Base-by-base conservation (phyloP, 2,797 vertebrate genomes). In the Lagocephalus sceleratus region DNA sequence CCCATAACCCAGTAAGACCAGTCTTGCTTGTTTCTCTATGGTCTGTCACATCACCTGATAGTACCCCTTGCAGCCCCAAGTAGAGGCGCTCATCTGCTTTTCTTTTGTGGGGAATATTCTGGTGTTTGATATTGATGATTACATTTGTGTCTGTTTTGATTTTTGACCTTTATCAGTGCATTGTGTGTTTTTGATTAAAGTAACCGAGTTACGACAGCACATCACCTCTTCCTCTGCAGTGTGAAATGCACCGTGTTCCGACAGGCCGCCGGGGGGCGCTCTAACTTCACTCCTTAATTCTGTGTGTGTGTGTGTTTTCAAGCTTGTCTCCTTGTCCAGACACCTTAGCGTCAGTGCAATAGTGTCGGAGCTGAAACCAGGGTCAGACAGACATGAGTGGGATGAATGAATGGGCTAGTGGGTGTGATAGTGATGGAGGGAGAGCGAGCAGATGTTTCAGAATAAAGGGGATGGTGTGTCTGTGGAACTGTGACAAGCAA, bases 261-360 rank as follows among this genome's bases (percentile, higher is more conserved):
- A 11, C 26, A 60, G 59, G 73, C 79, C 76, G 87, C 83, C 83
- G 73, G 86, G 82, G 85, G 88, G 85, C 71, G 85, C 87, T 89
- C 79, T 84, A 73, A 87, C 78, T 79, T 83, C 87, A 88, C 65
- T 71, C 57, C 71, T 2, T 39, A 39, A 17, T 48, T 64, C 48
- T 25, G 23, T 57, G 40, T 46, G 25, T 53, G 51, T 63, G 46
- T 47, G 50, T 51, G 43, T 54, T 57, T 68, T 80, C 57, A 51
- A 72, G 74, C 72, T 72, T 70, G 76, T 84, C 75, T 88, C 75
- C 83, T 85, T 85, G 84, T 86, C 87, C 85, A 86, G 85, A 87
- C 85, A 85, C 82, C 80, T 88, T 85, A 88, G 73, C 78, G 55
- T 86, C 85, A 85, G 80, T 63, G 71, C 75, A 83, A 60, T 61